Evolutionary conservation across 2,113 vertebrate genomes (phyloP), one percentile per base, ranked within the genome.

Genomic region (Heterochromis multidens): DNA sequence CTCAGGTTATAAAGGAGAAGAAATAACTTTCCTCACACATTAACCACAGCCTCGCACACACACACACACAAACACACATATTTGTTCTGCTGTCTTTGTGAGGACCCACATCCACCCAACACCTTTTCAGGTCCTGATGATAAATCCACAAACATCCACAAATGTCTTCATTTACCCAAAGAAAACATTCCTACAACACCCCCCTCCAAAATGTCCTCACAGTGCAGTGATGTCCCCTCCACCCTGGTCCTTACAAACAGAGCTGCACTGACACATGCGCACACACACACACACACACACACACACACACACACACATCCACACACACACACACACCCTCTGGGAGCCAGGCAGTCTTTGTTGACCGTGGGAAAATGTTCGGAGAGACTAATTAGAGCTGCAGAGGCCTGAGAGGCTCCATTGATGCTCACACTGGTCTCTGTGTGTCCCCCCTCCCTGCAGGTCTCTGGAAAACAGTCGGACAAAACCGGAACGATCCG

Each of bases 391-490:
- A 90, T 92, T 88, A 88, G 83, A 79, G 85, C 54, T 16, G 77
- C 79, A 80, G 84, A 82, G 5, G 79, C 52, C 76, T 88, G 49
- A 90, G 79, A 90, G 90, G 33, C 63, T 89, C 80, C 59, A 92
- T 93, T 93, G 82, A 93, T 91, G 77, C 83, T 58, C 40, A 54
- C 58, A 27, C 23, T 52, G 81, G n/a, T 37, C 61, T 31, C 62
- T 72, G 31, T 82, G 16, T 58, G 9, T 7, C 35, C 27, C 56
- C 76, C 72, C 52, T 31, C 21, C 74, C 59, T 16, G 1, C 89
- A 96, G 95, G 92, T 94, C 80, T 92, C 93, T 83, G 94, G 92
- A 67, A 95, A 95, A 83, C 93, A 93, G 61, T 54, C 87, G 13
- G 92, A 94, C 33, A 82, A 81, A 85, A 90, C 89, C 12, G 95